Conservation (phyloP, 2,797 vertebrate genomes). For the Cuculus canorus region DNA sequence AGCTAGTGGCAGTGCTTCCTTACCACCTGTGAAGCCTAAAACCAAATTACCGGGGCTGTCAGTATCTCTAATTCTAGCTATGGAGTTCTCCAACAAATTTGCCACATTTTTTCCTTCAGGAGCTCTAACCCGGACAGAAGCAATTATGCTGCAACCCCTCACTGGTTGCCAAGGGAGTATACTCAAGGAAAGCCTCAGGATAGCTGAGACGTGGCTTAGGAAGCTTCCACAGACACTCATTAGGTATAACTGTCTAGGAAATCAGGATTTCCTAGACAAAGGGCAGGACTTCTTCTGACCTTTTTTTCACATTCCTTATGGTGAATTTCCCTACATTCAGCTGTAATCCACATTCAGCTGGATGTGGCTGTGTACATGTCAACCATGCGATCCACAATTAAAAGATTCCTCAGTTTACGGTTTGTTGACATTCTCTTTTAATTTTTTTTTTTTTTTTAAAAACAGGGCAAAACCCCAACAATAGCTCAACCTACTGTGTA, state of each 20-base stretch:
- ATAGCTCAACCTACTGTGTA: not conserved
- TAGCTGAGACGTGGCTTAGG: not conserved
- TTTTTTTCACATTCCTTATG: not conserved
- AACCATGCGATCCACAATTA: not conserved
- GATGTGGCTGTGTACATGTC: not conserved
- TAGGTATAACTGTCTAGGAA: not conserved
- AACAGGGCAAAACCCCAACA: fast-evolving
- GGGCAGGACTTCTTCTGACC: not conserved
- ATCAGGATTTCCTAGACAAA: not conserved
- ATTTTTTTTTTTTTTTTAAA: not conserved
- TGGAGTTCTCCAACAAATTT: not conserved
- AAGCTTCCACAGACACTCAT: not conserved
- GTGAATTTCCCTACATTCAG: not conserved
- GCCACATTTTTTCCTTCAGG: fast-evolving
- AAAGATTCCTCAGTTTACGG: not conserved
- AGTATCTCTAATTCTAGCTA: not conserved
- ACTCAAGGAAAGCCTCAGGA: not conserved
- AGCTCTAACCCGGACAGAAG: not conserved
- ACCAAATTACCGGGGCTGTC: not conserved
- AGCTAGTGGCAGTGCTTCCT: not conserved
- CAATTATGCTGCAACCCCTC: not conserved
- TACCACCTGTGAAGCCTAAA: not conserved
- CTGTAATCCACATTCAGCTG: not conserved
- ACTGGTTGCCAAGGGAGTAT: fast-evolving
- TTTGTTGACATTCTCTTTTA: fast-evolving